Evolutionary conservation across 2,113 vertebrate species (phyloP), one percentile per base, ranked within the genome.

Genomic region (Nesospiza acunhae): DNA sequence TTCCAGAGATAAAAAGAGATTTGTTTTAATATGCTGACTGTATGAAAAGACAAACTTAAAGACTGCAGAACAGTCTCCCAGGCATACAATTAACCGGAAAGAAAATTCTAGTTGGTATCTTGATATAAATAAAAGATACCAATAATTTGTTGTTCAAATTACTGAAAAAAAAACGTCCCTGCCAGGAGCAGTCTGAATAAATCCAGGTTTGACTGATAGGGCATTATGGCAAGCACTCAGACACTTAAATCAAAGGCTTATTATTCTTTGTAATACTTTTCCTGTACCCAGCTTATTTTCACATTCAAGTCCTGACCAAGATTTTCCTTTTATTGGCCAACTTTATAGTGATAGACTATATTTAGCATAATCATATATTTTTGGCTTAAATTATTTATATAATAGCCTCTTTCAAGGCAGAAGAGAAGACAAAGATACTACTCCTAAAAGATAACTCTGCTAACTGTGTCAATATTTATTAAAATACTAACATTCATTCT

Each of bases 61-160:
- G 41, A 47, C 37, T 68, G 47, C n/a, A 76, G 21, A 86, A 44
- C 11, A 47, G 21, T 85, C 41, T 93, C 46, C 26, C 20, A 84
- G 70, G 20, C 49, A 84, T 46, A 23, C 6, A 49, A 66, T 53
- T 85, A 62, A 47, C 69, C 17, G 55, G 56, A 92, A 92, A 81
- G 39, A 56, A 96, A 97, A 78, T 84, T 60, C 31, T 75, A 55
- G 52, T 72, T 93, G 37, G 31, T 93, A 84, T 83, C 76, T 77
- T 85, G 33, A 76, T 93, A 91, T 74, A 97, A 97, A 92, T 94
- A 94, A 96, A 97, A 96, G 21, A 92, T 94, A 64, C 31, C 9
- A 6, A 82, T 96, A 95, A 93, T 91, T 90, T 96, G 77, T 94
- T 93, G 80, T 67, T 89, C 67, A 85, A 81, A 90, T 94, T 91